Evolutionary conservation across 2,797 vertebrate genomes (phyloP).

Genomic region (Crenuchus spilurus): DNA sequence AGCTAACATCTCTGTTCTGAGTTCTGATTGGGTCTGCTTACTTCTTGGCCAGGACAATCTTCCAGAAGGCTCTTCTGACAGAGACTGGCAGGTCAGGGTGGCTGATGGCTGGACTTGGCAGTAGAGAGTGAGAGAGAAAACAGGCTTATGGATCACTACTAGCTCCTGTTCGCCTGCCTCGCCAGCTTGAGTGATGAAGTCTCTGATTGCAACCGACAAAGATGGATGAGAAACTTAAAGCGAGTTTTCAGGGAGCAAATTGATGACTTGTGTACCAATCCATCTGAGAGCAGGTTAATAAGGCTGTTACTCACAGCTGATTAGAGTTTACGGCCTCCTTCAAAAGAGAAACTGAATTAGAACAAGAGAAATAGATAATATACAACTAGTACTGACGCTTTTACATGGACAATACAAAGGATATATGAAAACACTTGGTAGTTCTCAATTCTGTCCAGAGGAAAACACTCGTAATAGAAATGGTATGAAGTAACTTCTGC

Average conservation of each 20-base stretch:
- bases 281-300: slow-evolving; percentile 79
- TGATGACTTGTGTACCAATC: slow-evolving; percentile 74
- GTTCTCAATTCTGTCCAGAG: slow-evolving; percentile 20
- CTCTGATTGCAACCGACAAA: slow-evolving; percentile 73
- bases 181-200: slow-evolving; percentile 75
- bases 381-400: slow-evolving; percentile 14
- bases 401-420: slow-evolving; percentile 2
- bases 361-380: slow-evolving; percentile 37
- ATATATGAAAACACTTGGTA: slow-evolving; percentile 14
- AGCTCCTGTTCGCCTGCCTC: slow-evolving; percentile 43
- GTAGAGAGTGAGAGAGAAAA: background rate
- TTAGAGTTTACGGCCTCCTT: slow-evolving; percentile 73
- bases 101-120: slow-evolving; percentile 35
- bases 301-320: slow-evolving; percentile 78
- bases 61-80: slow-evolving; percentile 31
- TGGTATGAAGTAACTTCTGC: slow-evolving; percentile 29
- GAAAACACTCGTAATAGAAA: slow-evolving; percentile 13
- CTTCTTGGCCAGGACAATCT: slow-evolving; percentile 19
- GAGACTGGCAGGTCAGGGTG: slow-evolving; percentile 29
- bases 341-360: slow-evolving; percentile 49
- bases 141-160: slow-evolving; percentile 31
- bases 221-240: slow-evolving; percentile 76
- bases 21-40: slow-evolving; percentile 5
- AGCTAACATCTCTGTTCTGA: background rate
- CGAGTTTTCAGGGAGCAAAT: slow-evolving; percentile 64